phyloP scores from a whole-genome alignment of 2,888 invertebrate species.

The Petrolisthes manimaculis region DNA sequence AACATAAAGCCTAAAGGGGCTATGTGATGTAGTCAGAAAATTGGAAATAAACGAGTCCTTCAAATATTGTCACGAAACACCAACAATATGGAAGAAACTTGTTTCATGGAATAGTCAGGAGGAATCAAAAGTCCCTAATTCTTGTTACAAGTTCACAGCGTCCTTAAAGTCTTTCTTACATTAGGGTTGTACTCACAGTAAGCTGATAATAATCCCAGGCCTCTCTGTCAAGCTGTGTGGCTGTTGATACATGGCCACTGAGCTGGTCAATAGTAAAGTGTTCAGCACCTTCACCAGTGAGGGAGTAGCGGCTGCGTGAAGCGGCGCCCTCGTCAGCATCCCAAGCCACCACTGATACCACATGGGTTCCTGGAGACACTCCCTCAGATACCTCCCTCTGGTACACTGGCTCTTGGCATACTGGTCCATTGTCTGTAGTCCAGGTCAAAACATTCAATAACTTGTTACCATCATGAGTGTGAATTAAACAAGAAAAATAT shows the following conservation, averaged over 20 bases:
- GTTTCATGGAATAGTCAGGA: too few relatives aligned
- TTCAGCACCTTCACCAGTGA: conserved; percentile 51
- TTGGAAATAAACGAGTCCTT: too few relatives aligned
- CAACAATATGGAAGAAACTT: too few relatives aligned
- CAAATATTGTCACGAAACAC: too few relatives aligned
- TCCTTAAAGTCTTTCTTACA: not conserved
- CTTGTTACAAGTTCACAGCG: not conserved
- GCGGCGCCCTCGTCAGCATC: conserved; percentile 62
- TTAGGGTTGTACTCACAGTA: conserved; percentile 74
- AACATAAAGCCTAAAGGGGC: too few relatives aligned
- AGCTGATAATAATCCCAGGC: conserved; percentile 82
- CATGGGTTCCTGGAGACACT: conserved; percentile 78
- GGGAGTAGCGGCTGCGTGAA: conserved; percentile 49
- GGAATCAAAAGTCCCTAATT: too few relatives aligned
- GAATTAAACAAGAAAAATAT: too few relatives aligned
- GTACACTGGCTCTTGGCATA: conserved; percentile 56
- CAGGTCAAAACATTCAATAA: too few relatives aligned
- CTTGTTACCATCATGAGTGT: too few relatives aligned
- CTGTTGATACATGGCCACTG: conserved; percentile 83
- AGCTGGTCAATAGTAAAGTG: conserved; percentile 84
- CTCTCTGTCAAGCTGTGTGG: conserved; percentile 79
- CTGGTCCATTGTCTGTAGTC: conserved; percentile 62
- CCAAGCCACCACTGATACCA: conserved; percentile 66
- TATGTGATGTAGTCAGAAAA: too few relatives aligned
- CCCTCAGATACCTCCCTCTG: conserved; percentile 81